phyloP scores from a whole-genome alignment of 1,140 invertebrate genomes.

The Drosophila lacteicornis region DNA sequence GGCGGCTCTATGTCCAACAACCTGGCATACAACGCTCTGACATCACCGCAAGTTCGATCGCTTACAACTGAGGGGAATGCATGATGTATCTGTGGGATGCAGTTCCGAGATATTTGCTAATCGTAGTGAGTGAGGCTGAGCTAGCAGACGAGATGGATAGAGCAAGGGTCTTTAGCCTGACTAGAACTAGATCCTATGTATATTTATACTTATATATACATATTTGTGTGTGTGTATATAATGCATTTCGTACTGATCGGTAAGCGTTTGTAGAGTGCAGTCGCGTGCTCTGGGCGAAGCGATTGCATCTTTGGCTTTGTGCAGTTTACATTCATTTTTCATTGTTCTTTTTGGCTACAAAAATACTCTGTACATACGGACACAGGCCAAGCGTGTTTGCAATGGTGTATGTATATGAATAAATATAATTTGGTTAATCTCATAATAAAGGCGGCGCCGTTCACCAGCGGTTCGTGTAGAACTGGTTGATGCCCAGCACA shows the following conservation, averaged over 20 bases:
- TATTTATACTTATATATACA: conserved; percentile 14
- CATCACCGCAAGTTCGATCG: conserved; percentile 20
- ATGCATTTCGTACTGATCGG: conserved; percentile 76
- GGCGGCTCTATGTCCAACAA: conserved; percentile 46
- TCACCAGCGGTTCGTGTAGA: conserved; percentile 81
- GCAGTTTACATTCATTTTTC: conserved; percentile 43
- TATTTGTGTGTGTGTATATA: conserved; percentile 24
- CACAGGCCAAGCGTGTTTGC: conserved; percentile 39
- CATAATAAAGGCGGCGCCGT: conserved; percentile 62
- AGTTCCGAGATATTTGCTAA: conserved; percentile 26
- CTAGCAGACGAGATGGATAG: conserved; percentile 27
- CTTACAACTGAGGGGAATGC: conserved; percentile 18
- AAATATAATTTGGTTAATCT: conserved; percentile 78
- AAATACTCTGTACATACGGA: conserved; percentile 61
- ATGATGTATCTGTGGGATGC: conserved; percentile 20
- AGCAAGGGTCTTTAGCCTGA: conserved; percentile 28
- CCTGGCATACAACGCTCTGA: conserved; percentile 45
- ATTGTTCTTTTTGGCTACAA: conserved; percentile 62
- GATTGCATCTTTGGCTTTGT: conserved; percentile 72
- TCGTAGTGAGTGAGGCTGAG: conserved; percentile 30
- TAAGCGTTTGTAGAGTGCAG: conserved; percentile 74
- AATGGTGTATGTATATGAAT: conserved; percentile 45
- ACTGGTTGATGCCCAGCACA: conserved; percentile 84
- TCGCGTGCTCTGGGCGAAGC: conserved; percentile 66
- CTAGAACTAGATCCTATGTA: conserved; percentile 46